Evolutionary conservation across 2,113 vertebrate species (phyloP).

Genomic region (Psephotus haematonotus): DNA sequence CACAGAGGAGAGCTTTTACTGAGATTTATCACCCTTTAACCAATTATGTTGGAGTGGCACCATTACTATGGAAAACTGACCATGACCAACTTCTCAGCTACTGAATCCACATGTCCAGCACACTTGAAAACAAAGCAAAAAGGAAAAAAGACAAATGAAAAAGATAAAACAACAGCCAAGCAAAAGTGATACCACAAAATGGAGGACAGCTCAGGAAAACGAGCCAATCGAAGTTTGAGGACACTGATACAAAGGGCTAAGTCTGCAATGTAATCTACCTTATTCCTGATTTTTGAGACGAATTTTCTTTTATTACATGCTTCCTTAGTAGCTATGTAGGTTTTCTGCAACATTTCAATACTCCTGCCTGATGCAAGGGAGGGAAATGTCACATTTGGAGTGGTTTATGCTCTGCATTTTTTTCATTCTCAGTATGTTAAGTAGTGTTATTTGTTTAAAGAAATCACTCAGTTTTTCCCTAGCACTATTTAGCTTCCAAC

Average conservation of each 20-base stretch:
- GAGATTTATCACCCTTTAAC: slow-evolving; percentile 15
- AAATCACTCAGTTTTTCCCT: slow-evolving; percentile 7
- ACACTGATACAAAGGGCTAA: neutral
- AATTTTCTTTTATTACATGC: neutral
- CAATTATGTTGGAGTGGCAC: neutral
- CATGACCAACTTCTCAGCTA: neutral
- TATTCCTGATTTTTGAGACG: neutral
- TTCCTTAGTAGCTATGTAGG: neutral
- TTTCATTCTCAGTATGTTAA: slow-evolving; percentile 56
- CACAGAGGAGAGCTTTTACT: neutral
- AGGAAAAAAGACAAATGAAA: no score
- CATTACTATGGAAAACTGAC: slow-evolving; percentile 27
- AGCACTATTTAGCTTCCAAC: slow-evolving; percentile 38
- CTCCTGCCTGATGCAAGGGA: neutral
- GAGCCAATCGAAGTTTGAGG: neutral
- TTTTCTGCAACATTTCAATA: neutral
- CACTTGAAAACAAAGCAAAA: neutral
- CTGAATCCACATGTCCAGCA: slow-evolving; percentile 31
- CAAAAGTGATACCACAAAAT: neutral
- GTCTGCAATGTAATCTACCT: neutral
- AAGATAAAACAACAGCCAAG: neutral
- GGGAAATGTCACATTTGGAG: slow-evolving; percentile 21
- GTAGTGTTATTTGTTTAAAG: slow-evolving; percentile 44
- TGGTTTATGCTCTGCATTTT: slow-evolving; percentile 40
- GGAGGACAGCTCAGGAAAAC: slow-evolving; percentile 22